Conservation (phyloP, 1,140 invertebrate genomes). For the Tetramorium alpestre region DNA sequence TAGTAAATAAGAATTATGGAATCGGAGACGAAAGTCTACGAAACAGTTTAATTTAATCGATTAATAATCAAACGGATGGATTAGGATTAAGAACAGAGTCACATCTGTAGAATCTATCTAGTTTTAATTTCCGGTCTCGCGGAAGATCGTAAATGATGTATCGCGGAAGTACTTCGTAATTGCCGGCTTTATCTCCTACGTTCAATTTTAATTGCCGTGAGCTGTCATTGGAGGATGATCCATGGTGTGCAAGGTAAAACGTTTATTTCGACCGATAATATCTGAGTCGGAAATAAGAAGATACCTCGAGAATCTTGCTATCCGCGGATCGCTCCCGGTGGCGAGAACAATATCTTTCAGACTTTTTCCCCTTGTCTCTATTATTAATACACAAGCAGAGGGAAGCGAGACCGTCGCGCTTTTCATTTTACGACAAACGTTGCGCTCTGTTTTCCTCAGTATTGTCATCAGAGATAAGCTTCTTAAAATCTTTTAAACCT, state of each 20-base stretch:
- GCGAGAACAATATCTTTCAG: slow-evolving; percentile 16
- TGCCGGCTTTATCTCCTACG: slow-evolving; percentile 29
- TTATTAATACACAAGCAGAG: slow-evolving; percentile 67
- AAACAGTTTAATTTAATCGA: background rate
- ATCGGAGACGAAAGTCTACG: background rate
- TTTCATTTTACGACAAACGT: slow-evolving; percentile 40
- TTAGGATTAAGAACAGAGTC: background rate
- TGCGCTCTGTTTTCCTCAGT: slow-evolving; percentile 46
- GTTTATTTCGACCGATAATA: slow-evolving; percentile 67
- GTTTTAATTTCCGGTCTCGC: slow-evolving; percentile 21
- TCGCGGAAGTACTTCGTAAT: slow-evolving; percentile 22
- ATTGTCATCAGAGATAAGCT: slow-evolving; percentile 68
- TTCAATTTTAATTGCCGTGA: slow-evolving; percentile 47
- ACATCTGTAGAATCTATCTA: slow-evolving; percentile 15
- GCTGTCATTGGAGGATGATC: slow-evolving; percentile 60
- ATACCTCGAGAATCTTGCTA: slow-evolving; percentile 28
- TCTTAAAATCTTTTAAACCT: slow-evolving; percentile 63
- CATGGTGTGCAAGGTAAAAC: slow-evolving; percentile 56
- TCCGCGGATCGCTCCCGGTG: background rate
- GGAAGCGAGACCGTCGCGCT: slow-evolving; percentile 21
- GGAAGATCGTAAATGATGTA: slow-evolving; percentile 45
- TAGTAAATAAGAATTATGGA: background rate
- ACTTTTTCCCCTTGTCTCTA: slow-evolving; percentile 2
- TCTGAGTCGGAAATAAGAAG: slow-evolving; percentile 64
- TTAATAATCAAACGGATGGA: background rate